A percentile compares a stretch with the other conserved stretches of the same genome.
phyloP scores from a whole-genome alignment of 2,888 invertebrate species.

The Lordiphosa andalusiaca region DNA sequence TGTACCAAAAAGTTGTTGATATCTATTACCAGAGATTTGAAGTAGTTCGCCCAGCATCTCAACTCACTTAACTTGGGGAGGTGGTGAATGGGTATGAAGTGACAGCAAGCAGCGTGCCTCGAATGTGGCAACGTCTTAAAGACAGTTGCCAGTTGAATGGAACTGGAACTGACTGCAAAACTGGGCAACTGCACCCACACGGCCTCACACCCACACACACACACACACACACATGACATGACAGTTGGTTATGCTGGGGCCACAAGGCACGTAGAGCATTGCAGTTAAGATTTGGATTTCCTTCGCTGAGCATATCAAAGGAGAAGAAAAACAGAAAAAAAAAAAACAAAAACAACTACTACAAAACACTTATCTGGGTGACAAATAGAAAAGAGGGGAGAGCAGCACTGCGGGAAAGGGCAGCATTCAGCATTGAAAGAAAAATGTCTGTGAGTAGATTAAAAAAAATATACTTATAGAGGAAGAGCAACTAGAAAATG shows the following conservation, averaged over 20 bases:
- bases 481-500: constrained; percentile 40
- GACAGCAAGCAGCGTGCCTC: constrained; percentile 13
- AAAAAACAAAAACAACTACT: constrained; percentile 46
- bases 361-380: constrained; percentile 74
- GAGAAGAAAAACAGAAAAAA: constrained; percentile 33
- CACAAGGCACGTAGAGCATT: constrained; percentile 67
- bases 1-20: constrained; percentile 66
- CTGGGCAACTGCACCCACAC: constrained; percentile 50
- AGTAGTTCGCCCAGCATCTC: constrained; percentile 64
- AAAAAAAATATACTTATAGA: constrained; percentile 40
- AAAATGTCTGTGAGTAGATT: constrained; percentile 71
- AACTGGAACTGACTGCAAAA: constrained; percentile 46
- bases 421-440: constrained; percentile 56
- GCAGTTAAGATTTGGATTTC: constrained; percentile 72
- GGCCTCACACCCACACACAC: neutral
- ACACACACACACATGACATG: constrained; percentile 39
- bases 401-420: neutral
- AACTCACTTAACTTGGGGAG: constrained; percentile 57
- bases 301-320: constrained; percentile 69
- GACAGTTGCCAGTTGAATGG: constrained; percentile 64
- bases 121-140: constrained; percentile 29
- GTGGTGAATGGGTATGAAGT: constrained; percentile 7
- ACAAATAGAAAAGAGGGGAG: constrained; percentile 62
- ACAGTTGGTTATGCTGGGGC: constrained; percentile 60
- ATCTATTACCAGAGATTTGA: constrained; percentile 72